These are phyloP conservation scores for Empis stercorea DNA, from an alignment of 2,888 invertebrate genomes.

Conservation along the genomic window DNA sequence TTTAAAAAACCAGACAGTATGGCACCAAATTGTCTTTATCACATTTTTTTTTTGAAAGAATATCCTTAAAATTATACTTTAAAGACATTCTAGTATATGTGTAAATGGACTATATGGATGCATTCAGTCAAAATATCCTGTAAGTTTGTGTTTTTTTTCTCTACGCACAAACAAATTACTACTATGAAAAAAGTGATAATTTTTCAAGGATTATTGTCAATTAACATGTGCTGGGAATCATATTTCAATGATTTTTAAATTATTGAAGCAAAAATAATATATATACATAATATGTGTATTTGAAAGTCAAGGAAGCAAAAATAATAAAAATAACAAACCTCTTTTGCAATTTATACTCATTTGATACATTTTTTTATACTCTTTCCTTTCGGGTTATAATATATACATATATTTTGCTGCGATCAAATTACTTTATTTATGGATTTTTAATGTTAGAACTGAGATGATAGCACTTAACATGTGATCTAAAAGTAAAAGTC, in stretches of 20 bases:
- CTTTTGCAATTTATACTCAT: not conserved
- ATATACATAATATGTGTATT: too few species aligned
- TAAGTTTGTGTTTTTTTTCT: not conserved
- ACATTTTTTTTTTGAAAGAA: not conserved
- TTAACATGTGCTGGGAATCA: slow-evolving; percentile 3
- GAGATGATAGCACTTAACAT: too few species aligned
- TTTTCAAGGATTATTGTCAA: not conserved
- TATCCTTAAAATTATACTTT: not conserved
- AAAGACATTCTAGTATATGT: too few species aligned
- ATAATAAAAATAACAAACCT: too few species aligned
- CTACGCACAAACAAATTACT: not conserved
- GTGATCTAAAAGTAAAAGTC: too few species aligned
- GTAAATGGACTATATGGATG: too few species aligned
- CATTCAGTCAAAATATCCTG: not conserved
- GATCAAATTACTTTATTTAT: not conserved
- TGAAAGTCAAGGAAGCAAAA: too few species aligned
- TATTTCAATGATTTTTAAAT: slow-evolving; percentile 2
- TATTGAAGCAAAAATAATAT: not conserved
- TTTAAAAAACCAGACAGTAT: slow-evolving; percentile 21
- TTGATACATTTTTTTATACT: not conserved
- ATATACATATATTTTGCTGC: not conserved
- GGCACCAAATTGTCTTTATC: slow-evolving; percentile 17
- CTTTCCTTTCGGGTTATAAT: too few species aligned
- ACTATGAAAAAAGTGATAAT: not conserved
- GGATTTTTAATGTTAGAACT: too few species aligned